phyloP scores from a whole-genome alignment of 2,888 invertebrate species.

The Cacoxenus indagator region DNA sequence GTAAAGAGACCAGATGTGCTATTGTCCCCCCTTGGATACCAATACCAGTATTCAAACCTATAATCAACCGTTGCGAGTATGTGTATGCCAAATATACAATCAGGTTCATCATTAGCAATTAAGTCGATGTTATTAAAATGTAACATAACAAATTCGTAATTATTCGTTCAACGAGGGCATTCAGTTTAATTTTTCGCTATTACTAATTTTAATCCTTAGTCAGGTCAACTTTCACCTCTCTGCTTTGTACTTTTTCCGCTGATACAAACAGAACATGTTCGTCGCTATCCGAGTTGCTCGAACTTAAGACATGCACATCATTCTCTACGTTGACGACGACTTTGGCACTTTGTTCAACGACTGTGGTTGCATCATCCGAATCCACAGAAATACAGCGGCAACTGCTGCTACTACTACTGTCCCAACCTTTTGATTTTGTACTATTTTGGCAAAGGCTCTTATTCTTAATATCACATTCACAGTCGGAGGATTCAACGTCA shows the following conservation, averaged over 20 bases:
- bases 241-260: background rate
- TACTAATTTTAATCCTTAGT: slow-evolving; percentile 43
- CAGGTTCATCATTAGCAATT: too few species aligned
- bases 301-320: background rate
- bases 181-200: background rate
- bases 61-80: too few species aligned
- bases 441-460: slow-evolving; percentile 8
- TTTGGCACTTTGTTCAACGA: slow-evolving; percentile 30
- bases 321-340: background rate
- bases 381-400: slow-evolving; percentile 38
- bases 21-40: too few species aligned
- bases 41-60: too few species aligned
- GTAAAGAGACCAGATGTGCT: too few species aligned
- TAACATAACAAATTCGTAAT: too few species aligned
- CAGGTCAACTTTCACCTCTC: slow-evolving; percentile 45
- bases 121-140: too few species aligned
- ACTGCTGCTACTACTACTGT: background rate
- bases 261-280: background rate
- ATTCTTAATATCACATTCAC: slow-evolving; percentile 17
- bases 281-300: background rate
- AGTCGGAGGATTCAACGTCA: slow-evolving; percentile 48
- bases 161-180: background rate
- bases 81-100: too few species aligned
- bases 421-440: background rate
- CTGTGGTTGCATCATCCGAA: slow-evolving; percentile 28